These are phyloP conservation scores for Labeo catla DNA, from an alignment of 2,113 vertebrate species.

Conservation along the genomic window DNA sequence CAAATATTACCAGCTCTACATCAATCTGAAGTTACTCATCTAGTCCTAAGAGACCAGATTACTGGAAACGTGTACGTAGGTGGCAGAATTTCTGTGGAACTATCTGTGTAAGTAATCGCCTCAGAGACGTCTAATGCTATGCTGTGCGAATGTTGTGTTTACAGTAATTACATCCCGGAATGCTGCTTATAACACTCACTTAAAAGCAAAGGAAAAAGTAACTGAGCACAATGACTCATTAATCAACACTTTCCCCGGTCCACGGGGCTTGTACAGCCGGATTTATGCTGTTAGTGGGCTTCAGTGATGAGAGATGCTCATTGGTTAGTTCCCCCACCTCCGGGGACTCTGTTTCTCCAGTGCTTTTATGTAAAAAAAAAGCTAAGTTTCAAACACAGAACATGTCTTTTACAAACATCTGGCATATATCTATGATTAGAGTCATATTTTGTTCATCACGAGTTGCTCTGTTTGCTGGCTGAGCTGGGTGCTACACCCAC, in stretches of 20 bases:
- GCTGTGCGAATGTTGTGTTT: neutral
- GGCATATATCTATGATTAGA: neutral
- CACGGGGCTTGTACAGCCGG: neutral
- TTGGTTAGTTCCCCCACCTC: neutral
- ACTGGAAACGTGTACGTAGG: neutral
- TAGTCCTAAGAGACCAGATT: neutral
- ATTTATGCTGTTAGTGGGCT: neutral
- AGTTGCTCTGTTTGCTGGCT: neutral
- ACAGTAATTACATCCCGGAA: neutral
- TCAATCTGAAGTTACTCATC: neutral
- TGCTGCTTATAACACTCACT: neutral
- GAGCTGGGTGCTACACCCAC: conserved; percentile 2
- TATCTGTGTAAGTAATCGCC: neutral
- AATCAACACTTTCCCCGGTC: neutral
- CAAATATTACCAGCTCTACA: neutral
- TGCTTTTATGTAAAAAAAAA: neutral
- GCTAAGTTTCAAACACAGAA: neutral
- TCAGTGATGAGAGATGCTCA: conserved; percentile 16
- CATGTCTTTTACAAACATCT: conserved; percentile 18
- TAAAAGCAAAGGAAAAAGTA: neutral
- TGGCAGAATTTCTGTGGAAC: neutral
- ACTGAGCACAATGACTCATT: neutral
- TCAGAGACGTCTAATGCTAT: neutral
- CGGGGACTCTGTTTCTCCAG: neutral
- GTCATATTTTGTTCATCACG: neutral